Conservation (phyloP, 2,797 vertebrate genomes). For the Melanotaenia trifasciata region DNA sequence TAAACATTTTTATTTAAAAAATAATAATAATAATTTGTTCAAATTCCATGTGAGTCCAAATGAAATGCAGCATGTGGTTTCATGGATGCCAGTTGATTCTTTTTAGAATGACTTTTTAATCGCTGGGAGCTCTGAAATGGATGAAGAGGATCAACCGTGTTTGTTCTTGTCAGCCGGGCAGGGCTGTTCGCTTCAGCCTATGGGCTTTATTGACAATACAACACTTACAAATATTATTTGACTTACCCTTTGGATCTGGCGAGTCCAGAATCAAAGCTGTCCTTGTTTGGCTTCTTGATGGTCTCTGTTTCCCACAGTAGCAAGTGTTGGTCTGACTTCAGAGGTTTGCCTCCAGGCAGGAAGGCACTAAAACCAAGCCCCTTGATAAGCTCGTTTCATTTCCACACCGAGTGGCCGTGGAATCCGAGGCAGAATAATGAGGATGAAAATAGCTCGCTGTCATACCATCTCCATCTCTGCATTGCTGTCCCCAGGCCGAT, state of each 20-base stretch:
- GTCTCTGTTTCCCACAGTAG: not conserved
- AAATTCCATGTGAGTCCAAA: no score
- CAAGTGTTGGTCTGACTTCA: not conserved
- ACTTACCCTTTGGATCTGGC: not conserved
- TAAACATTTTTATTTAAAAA: no score
- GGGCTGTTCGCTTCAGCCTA: not conserved
- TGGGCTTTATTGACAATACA: not conserved
- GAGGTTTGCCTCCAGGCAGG: not conserved
- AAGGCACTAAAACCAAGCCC: not conserved
- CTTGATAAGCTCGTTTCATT: not conserved
- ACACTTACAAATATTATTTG: not conserved
- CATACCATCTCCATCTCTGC: not conserved
- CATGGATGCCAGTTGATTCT: not conserved
- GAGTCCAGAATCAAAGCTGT: not conserved
- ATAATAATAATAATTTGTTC: not conserved
- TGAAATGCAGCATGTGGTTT: not conserved
- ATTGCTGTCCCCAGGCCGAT: no score
- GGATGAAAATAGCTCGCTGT: constrained; percentile 11
- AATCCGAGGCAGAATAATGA: constrained; percentile 23
- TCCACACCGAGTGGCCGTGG: not conserved
- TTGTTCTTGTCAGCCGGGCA: not conserved
- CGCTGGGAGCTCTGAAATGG: no score
- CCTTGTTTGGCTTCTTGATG: not conserved
- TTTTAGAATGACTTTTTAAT: no score
- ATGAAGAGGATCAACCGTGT: no score